A percentile compares a stretch with the other conserved stretches of the same genome.
phyloP scores from a whole-genome alignment of 2,888 invertebrate genomes.

The Lepetodrilus schrolli region DNA sequence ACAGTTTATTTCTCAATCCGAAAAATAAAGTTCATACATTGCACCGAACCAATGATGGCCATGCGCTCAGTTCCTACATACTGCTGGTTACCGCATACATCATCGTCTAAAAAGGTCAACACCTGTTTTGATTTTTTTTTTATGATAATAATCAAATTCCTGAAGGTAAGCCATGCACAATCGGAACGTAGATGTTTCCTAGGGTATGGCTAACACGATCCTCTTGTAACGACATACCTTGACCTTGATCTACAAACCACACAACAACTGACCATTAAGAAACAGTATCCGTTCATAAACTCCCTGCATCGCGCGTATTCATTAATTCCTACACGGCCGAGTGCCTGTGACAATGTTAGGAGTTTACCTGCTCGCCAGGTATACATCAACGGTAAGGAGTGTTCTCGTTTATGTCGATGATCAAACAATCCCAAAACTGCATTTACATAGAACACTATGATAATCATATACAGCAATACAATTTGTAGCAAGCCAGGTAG shows the following conservation, averaged over 20 bases:
- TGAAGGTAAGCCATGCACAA: not conserved
- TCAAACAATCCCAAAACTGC: not conserved
- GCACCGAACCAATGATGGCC: no score
- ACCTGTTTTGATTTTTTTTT: no score
- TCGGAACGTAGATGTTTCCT: not conserved
- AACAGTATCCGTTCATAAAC: constrained; percentile 1
- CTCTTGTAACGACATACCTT: no score
- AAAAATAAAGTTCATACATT: no score
- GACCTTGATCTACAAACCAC: no score
- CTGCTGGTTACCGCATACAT: no score
- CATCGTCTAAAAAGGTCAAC: no score
- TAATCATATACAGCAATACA: constrained; percentile 1
- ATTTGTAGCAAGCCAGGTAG: constrained; percentile 15
- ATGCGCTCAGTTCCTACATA: no score
- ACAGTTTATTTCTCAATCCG: no score
- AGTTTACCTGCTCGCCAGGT: constrained; percentile 1
- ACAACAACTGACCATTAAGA: constrained; percentile 1
- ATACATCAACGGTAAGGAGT: not conserved
- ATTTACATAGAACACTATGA: constrained; percentile 22
- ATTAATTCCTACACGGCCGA: constrained; percentile 7
- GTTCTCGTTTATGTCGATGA: not conserved
- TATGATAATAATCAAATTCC: not conserved
- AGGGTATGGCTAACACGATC: not conserved
- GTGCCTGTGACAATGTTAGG: not conserved
- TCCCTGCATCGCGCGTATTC: not conserved